These are phyloP conservation scores for Lepidocyrtinus sp. DNA, from an alignment of 2,888 invertebrate species.

Conservation along the genomic window DNA sequence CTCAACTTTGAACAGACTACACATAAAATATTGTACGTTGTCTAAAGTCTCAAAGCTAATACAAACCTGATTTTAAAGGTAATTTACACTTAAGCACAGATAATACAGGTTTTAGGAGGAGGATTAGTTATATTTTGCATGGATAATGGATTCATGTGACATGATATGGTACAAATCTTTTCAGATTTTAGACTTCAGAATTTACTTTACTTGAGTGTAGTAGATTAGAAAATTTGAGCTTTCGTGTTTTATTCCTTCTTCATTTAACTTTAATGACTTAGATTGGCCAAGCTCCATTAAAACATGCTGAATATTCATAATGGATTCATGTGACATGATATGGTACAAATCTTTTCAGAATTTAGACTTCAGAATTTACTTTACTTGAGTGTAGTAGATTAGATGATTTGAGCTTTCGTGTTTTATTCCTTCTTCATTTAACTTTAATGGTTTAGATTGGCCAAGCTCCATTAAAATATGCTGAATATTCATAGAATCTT, in stretches of 20 bases:
- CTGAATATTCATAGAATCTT: background rate
- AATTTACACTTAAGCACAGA: conserved; percentile 34
- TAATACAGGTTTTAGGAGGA: conserved; percentile 47
- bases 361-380: conserved; percentile 45
- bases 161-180: background rate
- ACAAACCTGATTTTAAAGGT: conserved; percentile 47
- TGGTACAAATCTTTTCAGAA: background rate
- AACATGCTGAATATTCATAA: background rate
- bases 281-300: conserved; percentile 19
- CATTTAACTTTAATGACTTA: background rate
- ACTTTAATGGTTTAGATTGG: background rate
- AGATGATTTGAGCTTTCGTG: background rate
- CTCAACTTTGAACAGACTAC: background rate
- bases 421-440: background rate
- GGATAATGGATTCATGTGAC: conserved; percentile 18
- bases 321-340: conserved; percentile 29
- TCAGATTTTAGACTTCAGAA: conserved; percentile 32
- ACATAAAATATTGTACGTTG: conserved; percentile 2
- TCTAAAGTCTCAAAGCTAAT: too few species aligned
- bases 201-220: conserved; percentile 39
- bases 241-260: background rate
- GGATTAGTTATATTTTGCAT: too few species aligned
- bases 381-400: conserved; percentile 31
- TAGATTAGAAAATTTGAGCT: background rate
- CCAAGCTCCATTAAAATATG: background rate